phyloP scores from a whole-genome alignment of 2,113 vertebrate genomes.

The Clarias macrocephalus region DNA sequence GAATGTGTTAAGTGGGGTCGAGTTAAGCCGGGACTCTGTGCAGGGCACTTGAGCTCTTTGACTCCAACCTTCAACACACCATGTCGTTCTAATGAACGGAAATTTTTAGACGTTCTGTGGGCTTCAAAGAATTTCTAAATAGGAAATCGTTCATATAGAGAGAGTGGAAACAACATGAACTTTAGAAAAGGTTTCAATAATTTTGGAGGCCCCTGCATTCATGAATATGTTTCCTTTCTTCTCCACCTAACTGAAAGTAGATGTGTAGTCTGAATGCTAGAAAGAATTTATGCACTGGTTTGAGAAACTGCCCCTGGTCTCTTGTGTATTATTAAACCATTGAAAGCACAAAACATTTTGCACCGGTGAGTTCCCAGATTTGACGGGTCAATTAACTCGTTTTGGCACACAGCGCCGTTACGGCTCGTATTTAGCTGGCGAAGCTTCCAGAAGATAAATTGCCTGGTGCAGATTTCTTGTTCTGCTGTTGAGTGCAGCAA shows the following conservation, averaged over 20 bases:
- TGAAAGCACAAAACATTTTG: slow-evolving; percentile 8
- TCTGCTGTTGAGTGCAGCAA: slow-evolving; percentile 38
- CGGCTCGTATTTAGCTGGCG: slow-evolving; percentile 23
- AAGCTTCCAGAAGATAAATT: slow-evolving; percentile 50
- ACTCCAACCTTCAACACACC: too few relatives aligned
- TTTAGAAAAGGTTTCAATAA: neutral
- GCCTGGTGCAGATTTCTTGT: slow-evolving; percentile 41
- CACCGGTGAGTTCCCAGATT: slow-evolving; percentile 11
- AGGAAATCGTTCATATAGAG: neutral
- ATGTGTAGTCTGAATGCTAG: neutral
- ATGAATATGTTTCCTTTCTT: neutral
- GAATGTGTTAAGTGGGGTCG: neutral
- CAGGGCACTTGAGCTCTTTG: neutral
- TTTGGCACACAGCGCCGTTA: slow-evolving; percentile 33
- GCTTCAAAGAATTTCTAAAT: neutral
- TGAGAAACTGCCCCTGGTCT: neutral
- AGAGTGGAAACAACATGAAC: neutral
- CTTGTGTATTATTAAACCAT: slow-evolving; percentile 15
- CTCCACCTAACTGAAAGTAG: neutral
- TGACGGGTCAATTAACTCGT: slow-evolving; percentile 36
- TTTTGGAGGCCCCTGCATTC: neutral
- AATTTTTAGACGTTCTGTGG: neutral
- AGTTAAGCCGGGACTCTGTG: neutral
- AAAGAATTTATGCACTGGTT: neutral
- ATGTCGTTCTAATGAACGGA: neutral